Base-by-base conservation (phyloP, 1,140 invertebrate species). In the Cheumatopsyche charites region DNA sequence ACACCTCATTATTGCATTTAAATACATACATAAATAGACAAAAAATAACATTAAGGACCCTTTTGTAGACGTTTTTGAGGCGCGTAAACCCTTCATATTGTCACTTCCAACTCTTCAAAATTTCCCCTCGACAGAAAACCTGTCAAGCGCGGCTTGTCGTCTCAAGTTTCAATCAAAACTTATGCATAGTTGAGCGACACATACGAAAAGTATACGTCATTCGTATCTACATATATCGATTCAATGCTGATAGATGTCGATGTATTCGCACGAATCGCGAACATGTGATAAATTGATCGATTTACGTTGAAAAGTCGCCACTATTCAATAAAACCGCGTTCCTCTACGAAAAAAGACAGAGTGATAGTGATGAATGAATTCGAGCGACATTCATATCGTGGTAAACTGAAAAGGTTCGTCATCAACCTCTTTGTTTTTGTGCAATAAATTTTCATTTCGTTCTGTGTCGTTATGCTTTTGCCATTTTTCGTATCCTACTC, bases 391-490 rank as follows among this genome's bases (percentile, higher is more conserved):
- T 36, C 29, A 36, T 36, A 36, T 4, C 29, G 29, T 36, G 29
- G 29, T 36, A n/a, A n/a, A n/a, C n/a, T 36, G 29, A 36, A 36
- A 36, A 4, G 29, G 29, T 36, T 36, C 12, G 55, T 25, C 55
- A 25, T 58, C 55, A n/a, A 25, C 25, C 55, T 25, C 9, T 58
- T 58, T 58, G 55, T 58, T 58, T 58, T 25, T 13, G 4, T 1
- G 19, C 55, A 3, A 58, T 58, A 58, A 58, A 58, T 58, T 58
- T 58, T 58, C 55, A 58, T 58, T 58, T 58, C 23, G 21, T 58
- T 12, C 1, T 23, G 17, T 15, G 11, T 47, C 11, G 55, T 21
- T 19, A 17, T 12, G 11, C 21, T 55, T 12, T 55, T 23, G 15
- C 15, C 19, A 13, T 12, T 58, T 58, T 58, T 58, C 55, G 21